A percentile compares a stretch with the other conserved stretches of the same genome.
Conservation (phyloP, 2,113 vertebrate genomes). For the Chrysemys picta region DNA sequence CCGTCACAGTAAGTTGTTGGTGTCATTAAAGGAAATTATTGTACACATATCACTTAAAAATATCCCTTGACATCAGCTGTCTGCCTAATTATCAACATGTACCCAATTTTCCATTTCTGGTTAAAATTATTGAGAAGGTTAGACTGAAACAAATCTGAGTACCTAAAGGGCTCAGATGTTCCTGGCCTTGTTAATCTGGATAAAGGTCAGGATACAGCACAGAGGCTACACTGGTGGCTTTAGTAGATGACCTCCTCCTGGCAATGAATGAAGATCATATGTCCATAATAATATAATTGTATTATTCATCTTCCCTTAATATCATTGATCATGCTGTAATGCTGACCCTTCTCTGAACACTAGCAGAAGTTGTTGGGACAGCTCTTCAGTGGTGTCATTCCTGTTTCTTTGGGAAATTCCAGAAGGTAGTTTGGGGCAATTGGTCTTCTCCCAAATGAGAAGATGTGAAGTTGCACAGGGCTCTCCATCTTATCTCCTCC, state of each 20-base stretch:
- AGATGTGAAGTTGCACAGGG: not conserved
- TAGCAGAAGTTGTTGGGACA: not conserved
- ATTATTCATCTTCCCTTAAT: not conserved
- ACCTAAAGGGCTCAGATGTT: not conserved
- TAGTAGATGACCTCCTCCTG: not conserved
- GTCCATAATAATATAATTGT: not conserved
- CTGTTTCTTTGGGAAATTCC: not conserved
- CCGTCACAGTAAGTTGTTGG: not conserved
- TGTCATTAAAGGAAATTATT: not conserved
- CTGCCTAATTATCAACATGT: not conserved
- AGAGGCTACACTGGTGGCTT: not conserved
- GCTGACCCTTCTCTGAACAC: not conserved
- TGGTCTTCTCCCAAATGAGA: not conserved
- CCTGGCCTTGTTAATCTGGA: not conserved
- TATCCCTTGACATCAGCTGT: not conserved
- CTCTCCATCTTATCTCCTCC: too few relatives aligned
- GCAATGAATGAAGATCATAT: not conserved
- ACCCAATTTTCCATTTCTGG: not conserved
- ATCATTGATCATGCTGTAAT: not conserved
- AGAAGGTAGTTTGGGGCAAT: not conserved
- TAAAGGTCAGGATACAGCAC: not conserved
- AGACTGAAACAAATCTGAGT: not conserved
- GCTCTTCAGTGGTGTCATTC: not conserved
- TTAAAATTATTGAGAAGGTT: not conserved
- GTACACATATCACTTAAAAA: not conserved